A percentile compares a stretch with the other conserved stretches of the same genome.
Conservation (phyloP, 2,797 vertebrate species). For the Triplophysa yarkandensis region DNA sequence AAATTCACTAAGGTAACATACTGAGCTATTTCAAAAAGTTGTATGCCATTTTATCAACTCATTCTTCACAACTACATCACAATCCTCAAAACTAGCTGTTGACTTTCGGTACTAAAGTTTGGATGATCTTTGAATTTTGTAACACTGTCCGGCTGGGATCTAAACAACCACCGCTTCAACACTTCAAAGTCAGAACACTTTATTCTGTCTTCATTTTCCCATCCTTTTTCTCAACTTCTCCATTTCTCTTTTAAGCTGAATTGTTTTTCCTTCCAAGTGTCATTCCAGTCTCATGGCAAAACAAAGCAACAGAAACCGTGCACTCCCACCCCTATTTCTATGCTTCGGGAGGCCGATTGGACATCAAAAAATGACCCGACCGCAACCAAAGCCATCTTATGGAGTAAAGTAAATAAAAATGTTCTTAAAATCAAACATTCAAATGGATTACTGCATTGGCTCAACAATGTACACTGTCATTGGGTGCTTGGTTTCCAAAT, state of each 20-base stretch:
- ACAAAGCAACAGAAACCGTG: conserved; percentile 65
- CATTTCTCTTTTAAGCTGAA: conserved; percentile 36
- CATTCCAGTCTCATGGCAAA: conserved; percentile 35
- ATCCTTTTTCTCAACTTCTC: conserved; percentile 19
- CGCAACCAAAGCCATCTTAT: background rate
- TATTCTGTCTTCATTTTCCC: background rate
- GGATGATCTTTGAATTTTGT: conserved; percentile 29
- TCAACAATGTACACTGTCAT: background rate
- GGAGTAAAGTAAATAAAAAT: background rate
- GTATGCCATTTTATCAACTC: too few relatives aligned
- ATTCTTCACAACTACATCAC: conserved; percentile 12
- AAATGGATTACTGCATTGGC: background rate
- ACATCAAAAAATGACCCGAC: background rate
- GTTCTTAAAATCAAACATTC: background rate
- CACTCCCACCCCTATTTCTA: conserved; percentile 25
- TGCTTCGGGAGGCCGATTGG: background rate
- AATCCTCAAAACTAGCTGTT: conserved; percentile 17
- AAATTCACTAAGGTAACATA: too few relatives aligned
- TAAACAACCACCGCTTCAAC: conserved; percentile 13
- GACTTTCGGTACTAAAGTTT: conserved; percentile 6
- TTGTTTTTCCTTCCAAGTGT: conserved; percentile 47
- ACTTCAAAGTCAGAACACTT: conserved; percentile 19
- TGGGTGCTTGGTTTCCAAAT: background rate
- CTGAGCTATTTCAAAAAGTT: too few relatives aligned
- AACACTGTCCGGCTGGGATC: conserved; percentile 26